Evolutionary conservation across 1,140 invertebrate species (phyloP).

Genomic region (Pseudomyrmex concolor): DNA sequence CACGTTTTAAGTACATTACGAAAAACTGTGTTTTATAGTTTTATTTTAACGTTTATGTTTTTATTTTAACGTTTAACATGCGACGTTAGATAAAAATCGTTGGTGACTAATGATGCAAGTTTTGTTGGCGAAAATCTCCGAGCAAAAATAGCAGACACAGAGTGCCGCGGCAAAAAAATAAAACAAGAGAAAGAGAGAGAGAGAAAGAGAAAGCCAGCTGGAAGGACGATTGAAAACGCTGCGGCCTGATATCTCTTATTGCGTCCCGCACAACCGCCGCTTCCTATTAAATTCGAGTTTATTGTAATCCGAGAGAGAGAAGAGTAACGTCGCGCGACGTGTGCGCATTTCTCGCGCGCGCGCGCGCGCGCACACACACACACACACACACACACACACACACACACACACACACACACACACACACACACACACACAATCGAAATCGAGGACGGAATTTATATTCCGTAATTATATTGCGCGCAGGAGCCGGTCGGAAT

Average conservation of each 20-base stretch:
- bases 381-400: too few relatives aligned
- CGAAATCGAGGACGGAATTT: slow-evolving; percentile 7
- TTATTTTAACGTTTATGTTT: too few relatives aligned
- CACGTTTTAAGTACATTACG: background rate
- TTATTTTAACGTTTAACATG: too few relatives aligned
- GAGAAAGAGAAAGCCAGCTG: background rate
- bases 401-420: too few relatives aligned
- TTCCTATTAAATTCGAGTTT: slow-evolving; percentile 55
- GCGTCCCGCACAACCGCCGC: background rate
- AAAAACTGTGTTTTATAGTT: background rate
- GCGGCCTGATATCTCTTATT: slow-evolving; percentile 28
- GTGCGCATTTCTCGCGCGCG: too few relatives aligned
- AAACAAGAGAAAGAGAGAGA: background rate
- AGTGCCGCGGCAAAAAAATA: slow-evolving; percentile 27
- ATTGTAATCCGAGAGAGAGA: slow-evolving; percentile 14
- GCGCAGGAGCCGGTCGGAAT: too few relatives aligned
- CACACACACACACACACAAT: too few relatives aligned
- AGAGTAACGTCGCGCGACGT: slow-evolving; percentile 11
- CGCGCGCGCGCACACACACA: too few relatives aligned
- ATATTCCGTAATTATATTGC: background rate
- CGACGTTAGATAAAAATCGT: background rate
- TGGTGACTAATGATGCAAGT: slow-evolving; percentile 19
- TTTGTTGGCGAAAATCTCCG: background rate
- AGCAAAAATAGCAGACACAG: slow-evolving; percentile 21
- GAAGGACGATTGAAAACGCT: slow-evolving; percentile 44